Evolutionary conservation across 64 coral and sea anemone species (phyloP), one percentile per base, ranked within the genome.

Genomic region (Pocillopora damicornis): DNA sequence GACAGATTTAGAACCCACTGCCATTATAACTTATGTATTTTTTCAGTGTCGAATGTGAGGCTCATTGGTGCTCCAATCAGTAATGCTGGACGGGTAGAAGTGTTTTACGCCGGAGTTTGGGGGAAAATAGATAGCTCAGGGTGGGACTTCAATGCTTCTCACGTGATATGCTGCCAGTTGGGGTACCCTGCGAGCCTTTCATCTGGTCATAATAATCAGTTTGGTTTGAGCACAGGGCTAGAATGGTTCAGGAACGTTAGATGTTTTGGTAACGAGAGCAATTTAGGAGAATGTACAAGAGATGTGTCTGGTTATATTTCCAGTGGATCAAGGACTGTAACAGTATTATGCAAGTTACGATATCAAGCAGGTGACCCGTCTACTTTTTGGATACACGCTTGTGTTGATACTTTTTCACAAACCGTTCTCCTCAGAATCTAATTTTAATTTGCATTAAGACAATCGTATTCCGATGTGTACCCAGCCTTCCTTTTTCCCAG

Each of bases 261-360:
- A 81, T 81, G 79, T 81, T 15, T 81, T n/a, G 79, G 79, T 15
- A 63, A 81, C 36, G 79, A 81, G 30, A 62, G 59, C 23, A 81
- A 30, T 64, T 81, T 81, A 15, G 23, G 34, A 14, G 79, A 81
- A 81, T 81, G 79, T 16, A 15, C 60, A 62, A 81, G 63, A 37
- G 8, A 22, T 61, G 9, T 81, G 12, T 34, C 0, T 5, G 79
- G 79, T 8, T 63, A 63, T 17, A 13, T 22, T 9, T 18, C 61
- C 13, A 13, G 61, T 8, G 61, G 12, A 15, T 13, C 61, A 17
- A 63, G 16, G 1, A 13, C 61, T 17, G 79, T 11, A 81, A 81
- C 79, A 36, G 79, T 13, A 17, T 8, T 81, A 17, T 81, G 79
- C 34, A 63, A 81, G 61, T 60, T 61, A 25, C 17, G 6, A 61